These are phyloP conservation scores for Empidonax alnorum DNA, from an alignment of 2,113 vertebrate species.

Conservation along the genomic window DNA sequence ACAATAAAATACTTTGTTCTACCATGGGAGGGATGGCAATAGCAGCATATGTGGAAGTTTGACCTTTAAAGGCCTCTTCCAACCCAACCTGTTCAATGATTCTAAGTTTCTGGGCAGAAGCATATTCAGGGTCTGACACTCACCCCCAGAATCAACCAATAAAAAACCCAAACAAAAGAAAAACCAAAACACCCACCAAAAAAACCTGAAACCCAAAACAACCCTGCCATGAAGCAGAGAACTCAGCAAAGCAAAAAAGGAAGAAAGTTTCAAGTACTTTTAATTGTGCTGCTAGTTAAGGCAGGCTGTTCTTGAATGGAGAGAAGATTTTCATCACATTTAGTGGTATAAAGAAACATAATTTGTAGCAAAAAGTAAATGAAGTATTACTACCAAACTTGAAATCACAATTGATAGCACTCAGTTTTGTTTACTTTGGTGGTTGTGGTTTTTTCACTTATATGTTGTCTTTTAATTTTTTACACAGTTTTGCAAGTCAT, in stretches of 20 bases:
- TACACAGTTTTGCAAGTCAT: background rate
- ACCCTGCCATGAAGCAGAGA: background rate
- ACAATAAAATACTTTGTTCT: background rate
- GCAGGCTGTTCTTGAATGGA: background rate
- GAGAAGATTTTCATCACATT: constrained; percentile 13
- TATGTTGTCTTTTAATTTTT: background rate
- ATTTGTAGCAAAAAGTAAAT: constrained; percentile 39
- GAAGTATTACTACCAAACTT: constrained; percentile 31
- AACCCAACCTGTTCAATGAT: background rate
- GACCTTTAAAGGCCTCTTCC: background rate
- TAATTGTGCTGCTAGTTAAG: background rate
- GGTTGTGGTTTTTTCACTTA: background rate
- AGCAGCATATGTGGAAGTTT: background rate
- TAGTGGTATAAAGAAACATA: constrained; percentile 44
- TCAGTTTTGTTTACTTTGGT: background rate
- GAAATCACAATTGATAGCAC: constrained; percentile 2
- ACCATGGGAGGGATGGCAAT: background rate
- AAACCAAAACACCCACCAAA: background rate
- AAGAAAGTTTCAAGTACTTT: background rate
- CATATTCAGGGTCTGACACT: background rate
- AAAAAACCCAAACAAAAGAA: background rate
- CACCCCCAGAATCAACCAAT: background rate
- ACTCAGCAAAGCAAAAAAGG: background rate
- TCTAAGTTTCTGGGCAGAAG: background rate
- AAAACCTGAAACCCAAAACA: background rate